Evolutionary conservation across 2,113 vertebrate genomes (phyloP).

Genomic region (Vidua macroura): DNA sequence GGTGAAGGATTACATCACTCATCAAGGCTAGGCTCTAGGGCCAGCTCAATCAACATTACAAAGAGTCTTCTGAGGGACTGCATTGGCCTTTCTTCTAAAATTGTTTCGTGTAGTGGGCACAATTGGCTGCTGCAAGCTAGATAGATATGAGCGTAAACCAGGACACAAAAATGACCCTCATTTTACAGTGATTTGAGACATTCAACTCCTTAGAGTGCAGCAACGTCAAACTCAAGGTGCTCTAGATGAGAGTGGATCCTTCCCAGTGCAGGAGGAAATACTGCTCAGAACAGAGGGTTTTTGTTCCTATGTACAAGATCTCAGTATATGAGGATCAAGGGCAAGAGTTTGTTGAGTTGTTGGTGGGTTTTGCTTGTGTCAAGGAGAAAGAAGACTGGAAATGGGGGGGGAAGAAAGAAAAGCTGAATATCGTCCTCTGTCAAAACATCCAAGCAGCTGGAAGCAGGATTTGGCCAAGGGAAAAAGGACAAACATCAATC

Average conservation of each 20-base stretch:
- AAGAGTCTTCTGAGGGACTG: not conserved
- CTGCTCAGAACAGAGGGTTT: not conserved
- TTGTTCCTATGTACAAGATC: not conserved
- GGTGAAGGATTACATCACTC: constrained; percentile 31
- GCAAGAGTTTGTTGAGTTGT: not conserved
- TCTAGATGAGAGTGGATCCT: not conserved
- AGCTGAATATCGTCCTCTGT: not conserved
- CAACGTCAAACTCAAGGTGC: accelerated
- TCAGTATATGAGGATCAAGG: not conserved
- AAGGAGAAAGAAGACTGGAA: not conserved
- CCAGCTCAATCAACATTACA: not conserved
- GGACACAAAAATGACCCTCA: not conserved
- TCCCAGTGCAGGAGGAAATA: not conserved
- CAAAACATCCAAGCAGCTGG: not conserved
- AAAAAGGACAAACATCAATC: constrained; percentile 18
- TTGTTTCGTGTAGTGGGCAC: not conserved
- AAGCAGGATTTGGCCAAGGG: not conserved
- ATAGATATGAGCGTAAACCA: not conserved
- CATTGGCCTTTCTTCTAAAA: not conserved
- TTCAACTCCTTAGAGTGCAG: not conserved
- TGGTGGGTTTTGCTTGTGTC: not conserved
- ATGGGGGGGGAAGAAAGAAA: not conserved
- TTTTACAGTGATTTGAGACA: not conserved
- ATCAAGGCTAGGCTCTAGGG: not conserved
- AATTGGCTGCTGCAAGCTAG: not conserved